Percentiles rank a stretch among this genome's conserved stretches.
These are phyloP conservation scores for Gambusia yucatana DNA, from an alignment of 2,797 vertebrate genomes.

Conservation along the genomic window DNA sequence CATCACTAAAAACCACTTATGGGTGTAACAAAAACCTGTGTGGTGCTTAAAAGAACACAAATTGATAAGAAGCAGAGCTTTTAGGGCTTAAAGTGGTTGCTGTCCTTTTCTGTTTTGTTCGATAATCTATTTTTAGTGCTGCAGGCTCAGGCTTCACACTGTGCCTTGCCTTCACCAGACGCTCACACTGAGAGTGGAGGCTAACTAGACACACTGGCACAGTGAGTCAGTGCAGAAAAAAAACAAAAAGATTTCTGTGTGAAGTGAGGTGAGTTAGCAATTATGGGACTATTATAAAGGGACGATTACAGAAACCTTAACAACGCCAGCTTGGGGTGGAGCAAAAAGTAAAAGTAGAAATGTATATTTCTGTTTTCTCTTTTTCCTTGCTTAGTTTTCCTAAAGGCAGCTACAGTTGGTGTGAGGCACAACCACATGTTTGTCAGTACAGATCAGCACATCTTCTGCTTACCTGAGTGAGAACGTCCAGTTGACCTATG, in stretches of 20 bases:
- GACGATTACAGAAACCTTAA: slow-evolving; percentile 10
- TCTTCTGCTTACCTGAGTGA: slow-evolving; percentile 89
- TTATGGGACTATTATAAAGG: slow-evolving; percentile 7
- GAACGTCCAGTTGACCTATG: slow-evolving; percentile 90
- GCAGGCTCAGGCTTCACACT: slow-evolving; percentile 48
- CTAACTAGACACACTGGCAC: slow-evolving; percentile 12
- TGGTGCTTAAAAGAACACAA: slow-evolving; percentile 7
- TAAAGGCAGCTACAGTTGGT: slow-evolving; percentile 26
- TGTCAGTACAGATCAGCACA: slow-evolving; percentile 42
- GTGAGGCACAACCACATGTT: slow-evolving; percentile 36
- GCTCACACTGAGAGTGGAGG: slow-evolving; percentile 19
- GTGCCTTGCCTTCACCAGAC: slow-evolving; percentile 50
- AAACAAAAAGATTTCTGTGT: background rate
- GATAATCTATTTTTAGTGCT: slow-evolving; percentile 49
- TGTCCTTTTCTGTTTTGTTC: slow-evolving; percentile 32
- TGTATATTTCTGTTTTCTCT: background rate
- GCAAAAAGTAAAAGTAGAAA: background rate
- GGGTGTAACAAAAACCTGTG: slow-evolving; percentile 18
- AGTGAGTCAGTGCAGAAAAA: background rate
- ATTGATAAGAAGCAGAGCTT: slow-evolving; percentile 43
- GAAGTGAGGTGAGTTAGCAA: slow-evolving; percentile 1
- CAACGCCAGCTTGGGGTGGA: background rate
- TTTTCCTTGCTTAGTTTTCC: background rate
- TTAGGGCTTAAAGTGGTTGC: slow-evolving; percentile 23
- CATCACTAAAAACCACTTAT: slow-evolving; percentile 16